These are phyloP conservation scores for Odobenus rosmarus DNA, from an alignment of 2,113 vertebrate species.

Conservation along the genomic window DNA sequence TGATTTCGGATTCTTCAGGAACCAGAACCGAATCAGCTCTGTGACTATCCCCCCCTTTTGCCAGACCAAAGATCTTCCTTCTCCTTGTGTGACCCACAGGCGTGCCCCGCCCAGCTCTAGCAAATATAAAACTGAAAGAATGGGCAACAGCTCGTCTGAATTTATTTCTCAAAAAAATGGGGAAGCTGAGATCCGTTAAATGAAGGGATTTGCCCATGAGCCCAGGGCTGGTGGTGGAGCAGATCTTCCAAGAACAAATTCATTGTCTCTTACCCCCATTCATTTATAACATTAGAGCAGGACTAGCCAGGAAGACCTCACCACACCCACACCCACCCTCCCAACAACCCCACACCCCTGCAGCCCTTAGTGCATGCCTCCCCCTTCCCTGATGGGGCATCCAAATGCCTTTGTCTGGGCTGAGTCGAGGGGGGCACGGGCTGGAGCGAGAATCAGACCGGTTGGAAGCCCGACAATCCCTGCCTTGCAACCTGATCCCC, in stretches of 20 bases:
- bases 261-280: background rate
- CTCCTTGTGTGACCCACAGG: background rate
- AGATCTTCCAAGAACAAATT: background rate
- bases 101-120: background rate
- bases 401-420: background rate
- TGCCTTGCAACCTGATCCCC: background rate
- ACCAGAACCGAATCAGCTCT: background rate
- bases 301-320: background rate
- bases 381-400: background rate
- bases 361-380: background rate
- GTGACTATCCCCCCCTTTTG: background rate
- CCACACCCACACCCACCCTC: no score
- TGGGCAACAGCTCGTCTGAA: background rate
- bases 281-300: background rate
- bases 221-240: background rate
- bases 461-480: background rate
- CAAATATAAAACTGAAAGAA: background rate
- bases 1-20: background rate
- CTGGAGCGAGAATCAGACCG: background rate
- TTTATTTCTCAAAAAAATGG: background rate
- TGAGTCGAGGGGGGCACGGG: accelerated
- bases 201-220: background rate
- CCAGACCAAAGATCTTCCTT: background rate
- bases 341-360: no score
- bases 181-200: background rate